phyloP scores from a whole-genome alignment of 2,888 invertebrate genomes.

The Notocelia uddmanniana region DNA sequence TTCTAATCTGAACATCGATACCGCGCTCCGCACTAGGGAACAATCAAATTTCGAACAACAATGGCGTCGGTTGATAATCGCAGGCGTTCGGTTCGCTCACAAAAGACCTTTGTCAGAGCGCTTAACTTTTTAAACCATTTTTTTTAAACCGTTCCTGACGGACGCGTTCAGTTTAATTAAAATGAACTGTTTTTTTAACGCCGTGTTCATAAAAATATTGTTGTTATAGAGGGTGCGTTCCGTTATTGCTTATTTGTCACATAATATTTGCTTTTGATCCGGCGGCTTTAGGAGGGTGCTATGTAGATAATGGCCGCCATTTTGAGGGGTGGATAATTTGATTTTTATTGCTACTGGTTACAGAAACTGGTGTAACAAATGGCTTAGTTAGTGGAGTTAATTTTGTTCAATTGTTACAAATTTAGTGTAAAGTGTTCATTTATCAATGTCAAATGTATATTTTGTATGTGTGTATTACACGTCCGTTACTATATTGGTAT shows the following conservation, averaged over 20 bases:
- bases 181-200: slow-evolving; percentile 64
- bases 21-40: slow-evolving; percentile 66
- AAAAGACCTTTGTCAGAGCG: slow-evolving; percentile 74
- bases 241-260: slow-evolving; percentile 60
- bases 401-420: slow-evolving; percentile 35
- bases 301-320: slow-evolving; percentile 72
- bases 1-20: slow-evolving; percentile 52
- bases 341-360: slow-evolving; percentile 48
- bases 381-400: slow-evolving; percentile 37
- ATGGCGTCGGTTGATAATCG: slow-evolving; percentile 79
- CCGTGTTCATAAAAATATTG: slow-evolving; percentile 81
- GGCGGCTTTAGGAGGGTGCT: slow-evolving; percentile 61
- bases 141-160: slow-evolving; percentile 42
- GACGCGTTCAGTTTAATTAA: slow-evolving; percentile 78
- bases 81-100: slow-evolving; percentile 68
- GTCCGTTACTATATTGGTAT: too few species aligned
- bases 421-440: slow-evolving; percentile 23
- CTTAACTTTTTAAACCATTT: slow-evolving; percentile 41
- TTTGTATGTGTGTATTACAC: not conserved
- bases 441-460: slow-evolving; percentile 10
- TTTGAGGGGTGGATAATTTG: slow-evolving; percentile 53
- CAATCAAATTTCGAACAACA: slow-evolving; percentile 79
- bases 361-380: slow-evolving; percentile 28
- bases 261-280: slow-evolving; percentile 69
- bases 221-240: slow-evolving; percentile 56